Conservation (phyloP, 2,888 invertebrate species). For the Diaprepes abbreviatus region DNA sequence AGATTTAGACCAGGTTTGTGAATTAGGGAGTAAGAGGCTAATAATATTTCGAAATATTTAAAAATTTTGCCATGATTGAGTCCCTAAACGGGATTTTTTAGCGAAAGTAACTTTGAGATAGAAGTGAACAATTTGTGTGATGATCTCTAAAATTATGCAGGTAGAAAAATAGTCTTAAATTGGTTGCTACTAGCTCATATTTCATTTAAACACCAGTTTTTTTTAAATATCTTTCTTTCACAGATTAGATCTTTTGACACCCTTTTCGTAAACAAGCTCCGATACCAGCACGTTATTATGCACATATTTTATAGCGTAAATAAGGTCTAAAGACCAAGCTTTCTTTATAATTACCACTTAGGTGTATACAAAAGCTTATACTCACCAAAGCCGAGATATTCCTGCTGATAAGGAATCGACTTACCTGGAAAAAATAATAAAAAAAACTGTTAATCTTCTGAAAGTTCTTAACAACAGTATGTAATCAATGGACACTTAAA, state of each 20-base stretch:
- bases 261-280: neutral
- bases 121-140: too few relatives aligned
- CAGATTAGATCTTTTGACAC: conserved; percentile 12
- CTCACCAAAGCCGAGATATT: conserved; percentile 18
- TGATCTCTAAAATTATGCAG: too few relatives aligned
- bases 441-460: conserved; percentile 11
- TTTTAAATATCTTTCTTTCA: too few relatives aligned
- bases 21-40: too few relatives aligned
- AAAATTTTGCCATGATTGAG: too few relatives aligned
- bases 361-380: conserved; percentile 22
- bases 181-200: too few relatives aligned
- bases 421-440: conserved; percentile 20
- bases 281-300: neutral
- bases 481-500: conserved; percentile 18
- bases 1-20: too few relatives aligned
- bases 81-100: too few relatives aligned
- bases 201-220: too few relatives aligned
- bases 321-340: conserved; percentile 10
- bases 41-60: too few relatives aligned
- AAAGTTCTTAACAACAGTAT: conserved; percentile 10
- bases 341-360: conserved; percentile 26
- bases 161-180: too few relatives aligned
- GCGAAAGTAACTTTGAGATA: too few relatives aligned
- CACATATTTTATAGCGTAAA: conserved; percentile 15
- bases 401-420: conserved; percentile 11